Evolutionary conservation across 2,888 invertebrate species (phyloP).

Genomic region (Aspidapion aeneum): DNA sequence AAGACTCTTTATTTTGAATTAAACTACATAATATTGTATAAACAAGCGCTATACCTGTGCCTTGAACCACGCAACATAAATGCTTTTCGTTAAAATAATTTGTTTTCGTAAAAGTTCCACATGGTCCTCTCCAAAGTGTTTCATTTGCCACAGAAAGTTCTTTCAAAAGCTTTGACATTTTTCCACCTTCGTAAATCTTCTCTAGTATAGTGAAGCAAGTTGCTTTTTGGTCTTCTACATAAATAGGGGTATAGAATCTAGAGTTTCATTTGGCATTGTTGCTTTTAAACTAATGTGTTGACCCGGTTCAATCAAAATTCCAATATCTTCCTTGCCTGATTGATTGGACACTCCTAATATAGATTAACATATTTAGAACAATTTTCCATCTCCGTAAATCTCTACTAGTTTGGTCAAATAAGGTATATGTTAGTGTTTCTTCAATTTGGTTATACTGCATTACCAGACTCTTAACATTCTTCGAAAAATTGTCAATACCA

Average conservation of each 20-base stretch:
- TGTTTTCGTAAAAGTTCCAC: conserved; percentile 57
- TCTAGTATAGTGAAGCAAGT: conserved; percentile 51
- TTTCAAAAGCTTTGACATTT: conserved; percentile 48
- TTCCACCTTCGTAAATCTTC: conserved; percentile 51
- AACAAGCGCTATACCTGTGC: conserved; percentile 73
- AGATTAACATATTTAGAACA: no score
- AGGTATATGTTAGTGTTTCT: conserved; percentile 47
- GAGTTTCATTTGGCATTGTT: conserved; percentile 34
- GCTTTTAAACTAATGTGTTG: conserved; percentile 52
- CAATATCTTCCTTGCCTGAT: neutral
- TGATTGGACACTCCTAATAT: no score
- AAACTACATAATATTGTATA: conserved; percentile 59
- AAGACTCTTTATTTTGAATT: conserved; percentile 63
- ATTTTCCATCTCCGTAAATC: no score
- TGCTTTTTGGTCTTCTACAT: conserved; percentile 31
- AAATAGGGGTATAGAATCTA: conserved; percentile 55
- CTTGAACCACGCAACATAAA: conserved; percentile 61
- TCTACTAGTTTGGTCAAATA: no score
- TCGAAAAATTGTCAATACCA: conserved; percentile 58
- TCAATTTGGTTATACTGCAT: conserved; percentile 35
- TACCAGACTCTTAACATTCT: conserved; percentile 50
- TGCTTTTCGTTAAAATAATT: conserved; percentile 46
- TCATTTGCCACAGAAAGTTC: conserved; percentile 42
- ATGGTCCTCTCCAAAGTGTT: conserved; percentile 71
- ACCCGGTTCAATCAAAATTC: conserved; percentile 44